A percentile compares a stretch with the other conserved stretches of the same genome.
Conservation (phyloP, 2,113 vertebrate species). For the Amphiprion percula region DNA sequence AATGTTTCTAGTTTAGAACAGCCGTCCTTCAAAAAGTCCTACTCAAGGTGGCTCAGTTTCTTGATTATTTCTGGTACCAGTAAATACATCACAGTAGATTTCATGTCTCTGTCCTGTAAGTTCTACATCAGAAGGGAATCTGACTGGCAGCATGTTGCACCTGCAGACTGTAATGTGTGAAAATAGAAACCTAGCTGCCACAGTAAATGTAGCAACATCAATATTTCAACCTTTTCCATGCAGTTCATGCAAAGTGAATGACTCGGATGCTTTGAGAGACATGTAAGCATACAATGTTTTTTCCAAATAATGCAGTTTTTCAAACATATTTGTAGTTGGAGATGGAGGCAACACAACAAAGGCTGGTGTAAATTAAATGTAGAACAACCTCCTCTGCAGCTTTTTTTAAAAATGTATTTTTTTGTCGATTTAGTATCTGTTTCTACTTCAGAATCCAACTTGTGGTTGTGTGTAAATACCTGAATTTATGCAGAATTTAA, state of each 20-base stretch:
- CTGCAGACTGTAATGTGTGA: constrained; percentile 28
- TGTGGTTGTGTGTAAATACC: constrained; percentile 22
- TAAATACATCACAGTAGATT: constrained; percentile 7
- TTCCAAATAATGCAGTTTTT: neutral
- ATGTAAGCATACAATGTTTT: neutral
- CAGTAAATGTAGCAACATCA: constrained; percentile 50
- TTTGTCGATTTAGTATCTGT: neutral
- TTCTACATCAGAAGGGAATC: neutral
- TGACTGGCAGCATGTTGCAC: neutral
- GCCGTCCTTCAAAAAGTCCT: neutral
- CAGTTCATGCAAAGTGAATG: constrained; percentile 57
- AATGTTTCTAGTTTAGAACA: neutral
- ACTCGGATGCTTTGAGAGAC: constrained; percentile 16
- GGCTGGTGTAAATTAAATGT: constrained; percentile 10
- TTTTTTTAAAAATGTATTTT: neutral
- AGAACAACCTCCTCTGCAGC: constrained; percentile 12
- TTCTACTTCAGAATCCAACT: constrained; percentile 2
- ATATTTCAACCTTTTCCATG: constrained; percentile 61
- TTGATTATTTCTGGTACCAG: neutral
- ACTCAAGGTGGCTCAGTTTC: neutral
- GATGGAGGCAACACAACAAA: neutral
- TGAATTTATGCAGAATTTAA: constrained; percentile 17
- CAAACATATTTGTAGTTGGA: neutral
- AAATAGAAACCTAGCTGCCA: constrained; percentile 34
- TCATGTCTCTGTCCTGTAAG: neutral